Conservation (phyloP, 2,797 vertebrate genomes). For the Pseudotriccus pelzelni region DNA sequence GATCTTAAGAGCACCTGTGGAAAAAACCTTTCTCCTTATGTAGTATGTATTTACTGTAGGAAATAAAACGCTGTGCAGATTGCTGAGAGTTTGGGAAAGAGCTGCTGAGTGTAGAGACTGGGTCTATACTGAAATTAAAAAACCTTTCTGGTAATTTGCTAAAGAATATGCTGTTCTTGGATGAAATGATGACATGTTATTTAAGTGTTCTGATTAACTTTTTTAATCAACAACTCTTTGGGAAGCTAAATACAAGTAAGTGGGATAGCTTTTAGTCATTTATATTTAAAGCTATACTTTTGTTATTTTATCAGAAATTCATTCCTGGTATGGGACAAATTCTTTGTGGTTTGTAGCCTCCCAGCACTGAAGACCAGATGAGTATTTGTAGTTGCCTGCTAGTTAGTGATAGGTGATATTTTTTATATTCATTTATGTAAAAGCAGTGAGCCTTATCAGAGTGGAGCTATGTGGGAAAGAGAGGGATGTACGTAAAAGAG, state of each 20-base stretch:
- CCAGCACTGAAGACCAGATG: background rate
- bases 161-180: background rate
- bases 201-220: background rate
- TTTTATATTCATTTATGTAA: slow-evolving; percentile 1
- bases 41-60: background rate
- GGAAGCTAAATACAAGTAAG: background rate
- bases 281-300: background rate
- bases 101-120: background rate
- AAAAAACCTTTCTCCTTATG: background rate
- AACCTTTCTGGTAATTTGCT: background rate
- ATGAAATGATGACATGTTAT: background rate
- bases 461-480: background rate
- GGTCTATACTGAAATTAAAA: background rate
- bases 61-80: background rate
- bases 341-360: background rate
- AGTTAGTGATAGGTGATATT: background rate
- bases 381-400: background rate
- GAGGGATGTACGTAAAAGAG: background rate
- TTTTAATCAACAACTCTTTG: background rate
- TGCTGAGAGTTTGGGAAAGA: background rate
- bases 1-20: background rate
- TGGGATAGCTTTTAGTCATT: background rate
- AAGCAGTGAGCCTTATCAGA: background rate
- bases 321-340: background rate
- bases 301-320: background rate